Evolutionary conservation across 2,888 invertebrate species (phyloP).

Genomic region (Tetragonula carbonaria): DNA sequence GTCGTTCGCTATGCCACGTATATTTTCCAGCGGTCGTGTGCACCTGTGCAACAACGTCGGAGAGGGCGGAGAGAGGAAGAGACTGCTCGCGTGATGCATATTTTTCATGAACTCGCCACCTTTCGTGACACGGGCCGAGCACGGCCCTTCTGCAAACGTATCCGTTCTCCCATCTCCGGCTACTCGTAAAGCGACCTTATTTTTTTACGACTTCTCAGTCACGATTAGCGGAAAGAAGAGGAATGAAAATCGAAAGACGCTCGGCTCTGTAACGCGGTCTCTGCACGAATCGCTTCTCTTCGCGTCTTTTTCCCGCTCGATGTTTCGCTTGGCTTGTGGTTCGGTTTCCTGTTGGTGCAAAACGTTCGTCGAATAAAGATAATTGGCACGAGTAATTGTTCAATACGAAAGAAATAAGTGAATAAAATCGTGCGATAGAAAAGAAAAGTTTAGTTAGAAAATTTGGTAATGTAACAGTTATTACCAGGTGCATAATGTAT

Average conservation of each 20-base stretch:
- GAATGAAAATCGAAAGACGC: conserved; percentile 73
- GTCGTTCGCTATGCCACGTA: conserved; percentile 73
- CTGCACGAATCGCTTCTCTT: conserved; percentile 34
- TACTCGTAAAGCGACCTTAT: conserved; percentile 82
- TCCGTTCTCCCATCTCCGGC: conserved; percentile 79
- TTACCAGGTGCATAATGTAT: no score
- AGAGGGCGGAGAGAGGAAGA: not conserved
- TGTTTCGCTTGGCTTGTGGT: not conserved
- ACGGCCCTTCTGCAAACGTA: conserved; percentile 80
- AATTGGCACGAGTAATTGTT: no score
- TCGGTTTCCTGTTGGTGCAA: not conserved
- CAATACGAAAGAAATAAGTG: no score
- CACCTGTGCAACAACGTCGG: conserved; percentile 47
- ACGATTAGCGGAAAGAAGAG: conserved; percentile 78
- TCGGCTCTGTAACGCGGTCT: conserved; percentile 23
- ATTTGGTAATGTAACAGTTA: no score
- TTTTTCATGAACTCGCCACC: conserved; percentile 80
- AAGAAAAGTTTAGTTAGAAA: no score
- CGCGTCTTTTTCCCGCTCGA: conserved; percentile 15
- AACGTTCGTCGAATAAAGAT: no score
- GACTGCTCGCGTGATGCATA: conserved; percentile 80
- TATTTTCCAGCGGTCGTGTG: conserved; percentile 27
- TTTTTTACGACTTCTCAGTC: conserved; percentile 78
- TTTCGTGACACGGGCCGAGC: conserved; percentile 80
- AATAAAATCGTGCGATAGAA: no score